Evolutionary conservation across 2,888 invertebrate species (phyloP), one percentile per base, ranked within the genome.

Genomic region (Catocala fraxini): DNA sequence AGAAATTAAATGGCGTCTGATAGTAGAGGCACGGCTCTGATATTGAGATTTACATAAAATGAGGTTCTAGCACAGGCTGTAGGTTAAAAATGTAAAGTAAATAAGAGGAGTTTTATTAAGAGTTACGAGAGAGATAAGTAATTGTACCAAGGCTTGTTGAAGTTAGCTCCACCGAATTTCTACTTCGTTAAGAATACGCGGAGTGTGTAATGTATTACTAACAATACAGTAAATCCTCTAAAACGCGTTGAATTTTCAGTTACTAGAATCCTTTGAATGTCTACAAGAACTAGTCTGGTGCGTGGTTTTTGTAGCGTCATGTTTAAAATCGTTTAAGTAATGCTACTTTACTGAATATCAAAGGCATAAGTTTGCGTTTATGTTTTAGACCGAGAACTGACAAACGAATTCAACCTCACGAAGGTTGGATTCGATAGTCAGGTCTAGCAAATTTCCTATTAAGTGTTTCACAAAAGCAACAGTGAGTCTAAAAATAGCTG

Each of bases 1-100:
- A 51, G 61, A 69, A 67, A 71, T 69, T 71, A 79, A 82, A 82
- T 81, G 73, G 77, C 76, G 79, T 78, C 71, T 66, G 73, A 80
- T 81, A 74, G 75, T 71, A 75, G 51, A 57, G 63, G 68, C 51
- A 57, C n/a, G 57, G 65, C 62, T 68, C 71, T 64, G 81, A 80
- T 83, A 86, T 83, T 81, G 79, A 80, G 81, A 89, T 89, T 89
- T 88, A 83, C 89, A 87, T 89, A 80, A 86, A 87, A 88, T 85
- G 85, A 88, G 81, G 79, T 84, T 81, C 75, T 79, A 61, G 49
- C 53, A 33, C 73, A 80, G 79, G 75, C 71, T 74, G 79, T 69
- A 70, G 69, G 70, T 75, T 72, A 60, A 68, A 68, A 75, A 74
- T 71, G 53, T 68, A 69, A 74, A 74, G 62, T 63, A 77, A 77